phyloP scores from a whole-genome alignment of 2,888 invertebrate genomes.

The Nephrotoma appendiculata region DNA sequence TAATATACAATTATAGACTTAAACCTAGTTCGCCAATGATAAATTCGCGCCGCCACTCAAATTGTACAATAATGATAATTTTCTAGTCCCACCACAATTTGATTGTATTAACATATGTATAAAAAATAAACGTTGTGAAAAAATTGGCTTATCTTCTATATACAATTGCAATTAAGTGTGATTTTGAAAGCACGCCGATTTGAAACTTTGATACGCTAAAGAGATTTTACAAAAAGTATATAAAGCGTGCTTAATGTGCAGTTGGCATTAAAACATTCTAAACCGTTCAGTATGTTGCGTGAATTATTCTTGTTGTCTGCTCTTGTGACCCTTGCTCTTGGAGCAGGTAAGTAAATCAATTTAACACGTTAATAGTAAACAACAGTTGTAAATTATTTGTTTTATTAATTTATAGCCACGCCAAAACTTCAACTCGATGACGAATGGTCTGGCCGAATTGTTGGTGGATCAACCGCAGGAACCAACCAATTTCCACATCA shows the following conservation, averaged over 20 bases:
- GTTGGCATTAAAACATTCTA: not conserved
- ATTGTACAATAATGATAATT: too few relatives aligned
- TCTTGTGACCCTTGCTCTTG: not conserved
- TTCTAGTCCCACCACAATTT: too few relatives aligned
- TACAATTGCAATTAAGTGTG: too few relatives aligned
- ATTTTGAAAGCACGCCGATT: not conserved
- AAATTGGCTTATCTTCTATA: too few relatives aligned
- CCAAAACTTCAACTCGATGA: not conserved
- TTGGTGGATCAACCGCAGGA: slow-evolving; percentile 16
- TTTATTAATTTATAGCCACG: not conserved
- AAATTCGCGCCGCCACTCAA: too few relatives aligned
- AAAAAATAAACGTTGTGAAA: too few relatives aligned
- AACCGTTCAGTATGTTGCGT: not conserved
- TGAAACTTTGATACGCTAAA: not conserved
- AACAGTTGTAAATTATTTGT: not conserved
- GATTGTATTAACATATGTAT: too few relatives aligned
- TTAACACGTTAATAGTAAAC: not conserved
- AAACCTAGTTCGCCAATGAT: too few relatives aligned
- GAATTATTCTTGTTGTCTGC: not conserved
- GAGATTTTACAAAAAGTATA: not conserved
- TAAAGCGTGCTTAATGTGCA: not conserved
- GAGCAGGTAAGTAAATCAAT: not conserved
- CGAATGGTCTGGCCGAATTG: slow-evolving; percentile 12
- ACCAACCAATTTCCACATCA: slow-evolving; percentile 16
- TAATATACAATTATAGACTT: too few relatives aligned